Conservation (phyloP, 2,113 vertebrate species). For the Prunella himalayana region DNA sequence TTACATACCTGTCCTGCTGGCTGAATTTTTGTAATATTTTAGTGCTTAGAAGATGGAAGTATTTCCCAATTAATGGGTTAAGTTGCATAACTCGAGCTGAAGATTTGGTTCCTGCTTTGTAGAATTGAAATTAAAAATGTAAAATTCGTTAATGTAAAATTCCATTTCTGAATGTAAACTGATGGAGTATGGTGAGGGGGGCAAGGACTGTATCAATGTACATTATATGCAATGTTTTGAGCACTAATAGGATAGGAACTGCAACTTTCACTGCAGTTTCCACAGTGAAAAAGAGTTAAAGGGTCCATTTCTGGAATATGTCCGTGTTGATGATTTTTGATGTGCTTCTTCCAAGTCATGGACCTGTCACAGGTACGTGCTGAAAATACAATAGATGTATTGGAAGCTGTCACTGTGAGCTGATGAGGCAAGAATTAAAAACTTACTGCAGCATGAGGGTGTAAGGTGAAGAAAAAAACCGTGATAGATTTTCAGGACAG, state of each 20-base stretch:
- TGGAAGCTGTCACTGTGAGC: neutral
- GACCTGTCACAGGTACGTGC: rapidly evolving
- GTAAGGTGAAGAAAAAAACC: neutral
- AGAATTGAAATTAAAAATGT: neutral
- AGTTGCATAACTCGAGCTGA: neutral
- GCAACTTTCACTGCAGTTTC: neutral
- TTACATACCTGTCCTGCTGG: neutral
- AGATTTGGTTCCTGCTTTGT: neutral
- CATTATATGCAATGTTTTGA: neutral
- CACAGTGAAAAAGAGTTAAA: neutral
- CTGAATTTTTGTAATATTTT: neutral
- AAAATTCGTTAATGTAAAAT: no score
- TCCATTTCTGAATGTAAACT: neutral
- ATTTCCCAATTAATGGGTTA: neutral
- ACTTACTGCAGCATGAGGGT: neutral
- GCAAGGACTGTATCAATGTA: neutral
- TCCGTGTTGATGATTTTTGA: neutral
- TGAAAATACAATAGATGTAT: neutral
- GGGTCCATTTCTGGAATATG: rapidly evolving
- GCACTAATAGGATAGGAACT: neutral
- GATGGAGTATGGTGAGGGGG: neutral
- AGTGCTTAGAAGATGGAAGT: neutral
- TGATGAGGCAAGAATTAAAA: neutral
- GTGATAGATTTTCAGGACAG: neutral
- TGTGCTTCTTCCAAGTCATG: neutral